Base-by-base conservation (phyloP, 2,113 vertebrate genomes). In the Calyptommatus sinebrachiatus region DNA sequence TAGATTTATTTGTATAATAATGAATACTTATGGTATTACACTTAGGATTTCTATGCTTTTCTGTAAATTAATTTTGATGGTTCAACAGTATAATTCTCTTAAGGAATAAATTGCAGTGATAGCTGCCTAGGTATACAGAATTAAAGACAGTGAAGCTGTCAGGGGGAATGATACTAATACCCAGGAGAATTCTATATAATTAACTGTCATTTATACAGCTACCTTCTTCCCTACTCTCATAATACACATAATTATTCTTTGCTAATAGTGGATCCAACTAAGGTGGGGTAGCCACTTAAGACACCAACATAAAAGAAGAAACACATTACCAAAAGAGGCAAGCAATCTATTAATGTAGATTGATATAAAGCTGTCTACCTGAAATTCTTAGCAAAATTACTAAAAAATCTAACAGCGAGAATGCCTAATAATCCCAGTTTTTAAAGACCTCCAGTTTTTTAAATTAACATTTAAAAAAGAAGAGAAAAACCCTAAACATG, bases 201-300 rank as follows among this genome's bases (percentile, higher is more conserved):
- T 92, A 89, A 80, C 89, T 91, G 80, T 90, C 92, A 91, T 91
- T 93, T 91, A 90, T 85, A 84, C 74, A 84, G 83, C 84, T 89
- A 86, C 79, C 84, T 91, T 88, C 84, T 88, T 85, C 84, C 87
- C 83, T 60, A 85, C 86, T 83, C 82, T 85, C 79, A 89, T 88
- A 93, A 89, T 83, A 86, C 20, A 83, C 73, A 80, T 90, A 91
- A 88, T 89, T 83, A 89, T 73, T 83, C 85, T 85, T 89, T 82
- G 83, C 80, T 88, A 88, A 84, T 80, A 88, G 80, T 86, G 57
- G 46, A 87, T 84, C 86, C 35, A 63, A 78, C 89, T 62, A 29
- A 75, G 31, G 31, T 26, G 26, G 62, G 22, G 21, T 63, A 57
- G 62, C 62, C 62, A n/a, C 26, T 63, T n/a, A 26, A 12, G 63